Conservation (phyloP, 2,113 vertebrate species). For the Notiomystis cincta region DNA sequence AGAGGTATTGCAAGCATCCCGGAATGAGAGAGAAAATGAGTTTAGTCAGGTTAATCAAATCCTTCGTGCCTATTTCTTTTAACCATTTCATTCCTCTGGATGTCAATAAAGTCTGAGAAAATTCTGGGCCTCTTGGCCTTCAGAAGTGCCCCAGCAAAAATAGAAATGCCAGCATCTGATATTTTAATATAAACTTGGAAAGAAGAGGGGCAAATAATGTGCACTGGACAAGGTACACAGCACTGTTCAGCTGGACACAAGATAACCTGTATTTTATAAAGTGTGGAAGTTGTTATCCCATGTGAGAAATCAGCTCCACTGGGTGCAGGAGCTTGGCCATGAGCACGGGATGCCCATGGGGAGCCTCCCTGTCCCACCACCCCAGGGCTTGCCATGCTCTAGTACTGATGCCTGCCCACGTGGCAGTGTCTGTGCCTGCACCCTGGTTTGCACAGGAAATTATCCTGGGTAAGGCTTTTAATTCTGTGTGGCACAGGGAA, state of each 20-base stretch:
- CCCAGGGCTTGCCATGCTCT: background rate
- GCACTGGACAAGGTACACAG: accelerated
- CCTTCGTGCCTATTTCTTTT: background rate
- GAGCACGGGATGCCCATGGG: accelerated
- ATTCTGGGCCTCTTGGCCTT: background rate
- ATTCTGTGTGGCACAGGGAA: slow-evolving; percentile 15
- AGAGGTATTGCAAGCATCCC: background rate
- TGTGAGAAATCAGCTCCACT: background rate
- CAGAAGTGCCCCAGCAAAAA: background rate
- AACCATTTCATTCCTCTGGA: background rate
- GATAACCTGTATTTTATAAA: background rate
- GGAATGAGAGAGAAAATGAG: background rate
- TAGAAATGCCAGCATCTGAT: background rate
- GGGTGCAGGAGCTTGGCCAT: background rate
- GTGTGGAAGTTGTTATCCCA: background rate
- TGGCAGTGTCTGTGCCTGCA: background rate
- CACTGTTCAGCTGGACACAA: accelerated
- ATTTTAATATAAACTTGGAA: background rate
- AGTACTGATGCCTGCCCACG: background rate
- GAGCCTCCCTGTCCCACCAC: background rate
- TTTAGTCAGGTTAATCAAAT: background rate
- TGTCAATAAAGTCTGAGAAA: background rate
- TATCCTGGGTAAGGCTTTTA: background rate
- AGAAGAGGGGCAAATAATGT: background rate
- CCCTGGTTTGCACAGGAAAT: accelerated